Percentiles rank a stretch among this genome's conserved stretches.
phyloP scores from a whole-genome alignment of 2,113 vertebrate species.

The Nansenia antarctica region DNA sequence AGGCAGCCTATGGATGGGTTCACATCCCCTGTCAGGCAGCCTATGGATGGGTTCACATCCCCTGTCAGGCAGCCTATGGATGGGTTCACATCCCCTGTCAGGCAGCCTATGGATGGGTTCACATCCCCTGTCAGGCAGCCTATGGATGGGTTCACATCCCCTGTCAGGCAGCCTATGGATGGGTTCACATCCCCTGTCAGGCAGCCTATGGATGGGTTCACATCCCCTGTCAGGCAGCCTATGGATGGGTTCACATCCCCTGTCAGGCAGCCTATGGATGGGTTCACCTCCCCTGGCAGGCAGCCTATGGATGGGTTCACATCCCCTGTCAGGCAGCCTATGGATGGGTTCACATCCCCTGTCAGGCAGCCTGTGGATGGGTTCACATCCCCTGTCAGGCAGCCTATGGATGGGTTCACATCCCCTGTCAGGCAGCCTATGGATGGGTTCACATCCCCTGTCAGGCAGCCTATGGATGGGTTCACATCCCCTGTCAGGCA shows the following conservation, averaged over 20 bases:
- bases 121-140: constrained; percentile 58
- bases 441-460: constrained; percentile 58
- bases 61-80: constrained; percentile 57
- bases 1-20: constrained; percentile 56
- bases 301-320: constrained; percentile 56
- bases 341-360: constrained; percentile 57
- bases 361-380: constrained; percentile 54
- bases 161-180: constrained; percentile 57
- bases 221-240: constrained; percentile 59
- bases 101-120: constrained; percentile 56
- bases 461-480: constrained; percentile 53
- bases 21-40: constrained; percentile 57
- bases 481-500: constrained; percentile 60
- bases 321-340: constrained; percentile 58
- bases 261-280: constrained; percentile 57
- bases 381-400: constrained; percentile 59
- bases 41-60: constrained; percentile 55
- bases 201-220: constrained; percentile 56
- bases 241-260: constrained; percentile 55
- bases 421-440: constrained; percentile 57
- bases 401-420: constrained; percentile 56
- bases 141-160: constrained; percentile 56
- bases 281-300: constrained; percentile 59
- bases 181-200: constrained; percentile 59
- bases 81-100: constrained; percentile 60